Conservation (phyloP, 2,113 vertebrate genomes). For the Lepus americanus region DNA sequence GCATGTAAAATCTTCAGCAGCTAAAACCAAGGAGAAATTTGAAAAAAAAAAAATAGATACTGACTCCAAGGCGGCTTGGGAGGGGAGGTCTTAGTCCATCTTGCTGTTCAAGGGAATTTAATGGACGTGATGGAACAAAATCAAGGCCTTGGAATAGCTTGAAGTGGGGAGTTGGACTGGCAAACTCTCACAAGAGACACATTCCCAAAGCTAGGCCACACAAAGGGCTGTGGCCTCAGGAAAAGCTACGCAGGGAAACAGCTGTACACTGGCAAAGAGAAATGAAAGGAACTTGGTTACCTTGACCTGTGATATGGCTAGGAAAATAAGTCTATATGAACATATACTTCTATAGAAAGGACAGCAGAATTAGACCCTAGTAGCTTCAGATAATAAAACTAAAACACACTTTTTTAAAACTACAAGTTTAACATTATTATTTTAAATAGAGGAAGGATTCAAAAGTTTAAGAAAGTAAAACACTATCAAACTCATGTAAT, state of each 20-base stretch:
- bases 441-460: slow-evolving; percentile 26
- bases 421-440: background rate
- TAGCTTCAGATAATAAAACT: background rate
- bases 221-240: background rate
- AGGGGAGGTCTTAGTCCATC: background rate
- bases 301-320: background rate
- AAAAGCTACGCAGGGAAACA: background rate
- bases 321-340: background rate
- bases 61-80: background rate
- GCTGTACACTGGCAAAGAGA: background rate
- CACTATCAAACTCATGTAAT: background rate
- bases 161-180: background rate
- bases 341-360: background rate
- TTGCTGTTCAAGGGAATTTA: slow-evolving; percentile 26
- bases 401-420: background rate
- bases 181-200: background rate
- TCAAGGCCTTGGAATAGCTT: background rate
- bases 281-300: background rate
- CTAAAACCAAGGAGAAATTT: slow-evolving; percentile 19
- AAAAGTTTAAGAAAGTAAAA: slow-evolving; percentile 36
- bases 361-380: background rate
- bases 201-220: background rate
- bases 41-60: background rate
- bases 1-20: background rate
- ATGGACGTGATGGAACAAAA: background rate